phyloP scores from a whole-genome alignment of 2,888 invertebrate species.

The Drosophila bunnanda region DNA sequence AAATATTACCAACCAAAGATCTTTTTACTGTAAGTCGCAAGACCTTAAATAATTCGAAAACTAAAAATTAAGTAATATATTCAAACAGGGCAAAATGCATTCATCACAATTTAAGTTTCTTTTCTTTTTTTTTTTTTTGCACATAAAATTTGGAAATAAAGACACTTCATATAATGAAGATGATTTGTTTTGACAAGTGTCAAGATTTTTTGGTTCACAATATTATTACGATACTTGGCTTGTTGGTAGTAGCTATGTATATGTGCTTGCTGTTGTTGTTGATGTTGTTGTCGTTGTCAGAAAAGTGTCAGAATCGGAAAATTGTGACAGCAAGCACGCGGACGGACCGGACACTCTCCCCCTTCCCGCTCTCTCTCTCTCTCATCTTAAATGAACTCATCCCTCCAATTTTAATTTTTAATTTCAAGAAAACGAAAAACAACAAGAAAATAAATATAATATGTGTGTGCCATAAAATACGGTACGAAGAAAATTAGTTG shows the following conservation, averaged over 20 bases:
- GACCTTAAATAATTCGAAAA: background rate
- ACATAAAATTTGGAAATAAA: conserved; percentile 14
- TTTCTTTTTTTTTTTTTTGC: background rate
- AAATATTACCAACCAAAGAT: background rate
- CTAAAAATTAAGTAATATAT: background rate
- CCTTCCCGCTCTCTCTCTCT: background rate
- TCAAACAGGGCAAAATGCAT: background rate
- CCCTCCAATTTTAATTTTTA: conserved; percentile 39
- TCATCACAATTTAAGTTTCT: conserved; percentile 11
- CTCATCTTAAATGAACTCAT: conserved; percentile 34
- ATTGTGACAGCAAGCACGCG: conserved; percentile 71
- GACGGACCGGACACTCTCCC: conserved; percentile 7
- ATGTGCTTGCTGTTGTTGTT: conserved; percentile 9
- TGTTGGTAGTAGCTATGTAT: background rate
- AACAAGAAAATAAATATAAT: conserved; percentile 4
- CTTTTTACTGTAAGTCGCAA: background rate
- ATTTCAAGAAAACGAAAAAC: conserved; percentile 3
- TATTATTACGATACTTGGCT: conserved; percentile 39
- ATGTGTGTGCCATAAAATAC: background rate
- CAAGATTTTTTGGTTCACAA: conserved; percentile 40
- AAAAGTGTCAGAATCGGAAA: conserved; percentile 54
- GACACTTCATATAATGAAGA: conserved; percentile 22
- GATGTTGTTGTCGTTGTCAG: conserved; percentile 28
- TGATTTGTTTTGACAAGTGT: conserved; percentile 55
- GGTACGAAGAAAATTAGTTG: conserved; percentile 20